Conservation (phyloP, 37 sponge, comb jelly and placozoan species). For the Sycon ciliatum region DNA sequence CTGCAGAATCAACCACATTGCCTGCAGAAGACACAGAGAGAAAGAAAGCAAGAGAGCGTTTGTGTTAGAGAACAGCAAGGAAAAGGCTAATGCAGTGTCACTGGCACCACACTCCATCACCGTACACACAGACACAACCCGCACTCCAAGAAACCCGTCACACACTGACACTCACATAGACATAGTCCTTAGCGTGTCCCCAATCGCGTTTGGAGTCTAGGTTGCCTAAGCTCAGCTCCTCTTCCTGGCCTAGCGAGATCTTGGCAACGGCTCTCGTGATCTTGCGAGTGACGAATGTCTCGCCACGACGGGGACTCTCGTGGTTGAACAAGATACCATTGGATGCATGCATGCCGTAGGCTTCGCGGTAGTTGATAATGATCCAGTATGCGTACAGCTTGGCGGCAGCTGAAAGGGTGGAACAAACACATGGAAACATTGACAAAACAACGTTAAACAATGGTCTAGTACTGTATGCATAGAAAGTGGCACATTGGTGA, state of each 20-base stretch:
- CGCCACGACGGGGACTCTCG: conserved; percentile 86
- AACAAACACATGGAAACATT: too few species aligned
- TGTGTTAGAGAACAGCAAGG: not conserved
- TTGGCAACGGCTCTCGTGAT: conserved; percentile 76
- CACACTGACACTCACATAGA: conserved; percentile 41
- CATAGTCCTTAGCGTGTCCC: conserved; percentile 91
- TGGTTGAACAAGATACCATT: conserved; percentile 89
- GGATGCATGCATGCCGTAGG: conserved; percentile 70
- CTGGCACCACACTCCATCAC: too few species aligned
- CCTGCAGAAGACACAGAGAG: conserved; percentile 25
- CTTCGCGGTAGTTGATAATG: conserved; percentile 79
- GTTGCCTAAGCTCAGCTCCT: conserved; percentile 64
- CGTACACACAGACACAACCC: too few species aligned
- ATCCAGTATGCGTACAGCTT: conserved; percentile 90
- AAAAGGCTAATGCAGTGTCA: not conserved
- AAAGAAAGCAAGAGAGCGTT: not conserved
- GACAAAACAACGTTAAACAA: too few species aligned
- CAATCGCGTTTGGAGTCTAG: conserved; percentile 81
- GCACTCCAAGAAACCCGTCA: too few species aligned
- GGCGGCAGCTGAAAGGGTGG: conserved; percentile 49
- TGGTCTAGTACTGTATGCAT: too few species aligned
- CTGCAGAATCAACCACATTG: conserved; percentile 91
- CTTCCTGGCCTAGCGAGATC: conserved; percentile 55
- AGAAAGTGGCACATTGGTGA: too few species aligned
- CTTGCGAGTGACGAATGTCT: conserved; percentile 87